A percentile compares a stretch with the other conserved stretches of the same genome.
Conservation (phyloP, 2,113 vertebrate genomes). For the Tauraco erythrolophus region DNA sequence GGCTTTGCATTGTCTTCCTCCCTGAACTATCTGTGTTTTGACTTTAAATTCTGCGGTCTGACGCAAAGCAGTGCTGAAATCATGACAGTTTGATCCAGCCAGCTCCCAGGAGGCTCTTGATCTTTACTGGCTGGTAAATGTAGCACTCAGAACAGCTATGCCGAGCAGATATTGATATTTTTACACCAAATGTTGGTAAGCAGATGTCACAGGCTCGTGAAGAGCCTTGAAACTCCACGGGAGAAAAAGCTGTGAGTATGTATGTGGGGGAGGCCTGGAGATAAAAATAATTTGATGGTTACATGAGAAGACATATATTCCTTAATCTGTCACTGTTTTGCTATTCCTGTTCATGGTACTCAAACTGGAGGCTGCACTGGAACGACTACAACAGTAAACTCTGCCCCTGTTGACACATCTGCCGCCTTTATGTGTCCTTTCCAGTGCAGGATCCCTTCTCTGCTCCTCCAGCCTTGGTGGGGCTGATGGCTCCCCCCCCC, state of each 20-base stretch:
- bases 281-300: conserved; percentile 12
- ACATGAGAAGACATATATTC: background rate
- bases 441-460: background rate
- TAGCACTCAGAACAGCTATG: conserved; percentile 15
- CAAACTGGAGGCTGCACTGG: conserved; percentile 18
- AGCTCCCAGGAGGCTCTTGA: conserved; percentile 51
- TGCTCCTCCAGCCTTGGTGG: background rate
- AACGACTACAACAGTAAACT: background rate
- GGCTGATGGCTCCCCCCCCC: background rate
- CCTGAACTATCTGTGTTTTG: conserved; percentile 54
- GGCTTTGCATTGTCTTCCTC: conserved; percentile 61
- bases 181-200: conserved; percentile 61
- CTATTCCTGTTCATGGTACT: conserved; percentile 11
- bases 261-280: conserved; percentile 19
- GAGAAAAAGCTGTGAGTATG: conserved; percentile 4
- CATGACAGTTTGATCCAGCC: conserved; percentile 61
- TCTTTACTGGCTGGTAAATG: conserved; percentile 53
- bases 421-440: background rate
- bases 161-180: conserved; percentile 44
- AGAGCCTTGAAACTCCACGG: conserved; percentile 24
- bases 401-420: background rate
- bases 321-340: conserved; percentile 3
- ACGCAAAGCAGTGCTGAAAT: conserved; percentile 71
- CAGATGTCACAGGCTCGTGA: conserved; percentile 43
- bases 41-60: conserved; percentile 69